Base-by-base conservation (phyloP, 2,113 vertebrate genomes). In the Sylvietta virens region DNA sequence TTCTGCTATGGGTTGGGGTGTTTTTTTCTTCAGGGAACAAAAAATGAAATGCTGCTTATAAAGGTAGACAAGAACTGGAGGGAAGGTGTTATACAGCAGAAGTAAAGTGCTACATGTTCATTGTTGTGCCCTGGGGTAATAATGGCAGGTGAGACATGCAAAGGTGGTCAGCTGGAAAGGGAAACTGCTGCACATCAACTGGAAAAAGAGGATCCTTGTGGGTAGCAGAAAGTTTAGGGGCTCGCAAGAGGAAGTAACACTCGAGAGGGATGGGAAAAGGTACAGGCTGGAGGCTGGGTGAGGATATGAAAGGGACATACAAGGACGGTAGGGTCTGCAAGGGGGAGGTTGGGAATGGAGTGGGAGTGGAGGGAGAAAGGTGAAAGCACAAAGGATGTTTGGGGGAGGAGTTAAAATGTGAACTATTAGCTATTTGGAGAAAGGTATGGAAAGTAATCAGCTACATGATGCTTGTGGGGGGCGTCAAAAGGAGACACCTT, bases 361-460 rank as follows among this genome's bases (percentile, higher is more conserved):
- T 95, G 79, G 93, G 85, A 80, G 71, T 42, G 44, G 7, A 71
- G 45, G 30, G 48, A 93, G 79, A 91, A 94, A 88, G 79, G 94
- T 90, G 87, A 81, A 87, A 69, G 69, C 53, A 61, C 69, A 91
- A 79, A 95, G 94, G 86, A 94, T 85, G 84, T 96, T 94, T 87
- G 91, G 91, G 91, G 95, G 91, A 82, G 94, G 89, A 85, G 83
- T 26, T 67, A 95, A 95, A 94, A 89, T 88, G 69, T 80, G 45
- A 92, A 54, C 62, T 61, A 47, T 50, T 96, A 23, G 78, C 83
- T 96, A 86, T 97, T 95, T 94, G 78, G 81, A 89, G 95, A 95
- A 90, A 96, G 92, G 79, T 94, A 90, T 94, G 94, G 86, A 88
- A 96, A 90, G 89, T 76, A 88, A 95, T 69, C 81, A 61, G 86